These are phyloP conservation scores for Gymnoscelis rufifasciata DNA, from an alignment of 2,888 invertebrate species.

Conservation along the genomic window DNA sequence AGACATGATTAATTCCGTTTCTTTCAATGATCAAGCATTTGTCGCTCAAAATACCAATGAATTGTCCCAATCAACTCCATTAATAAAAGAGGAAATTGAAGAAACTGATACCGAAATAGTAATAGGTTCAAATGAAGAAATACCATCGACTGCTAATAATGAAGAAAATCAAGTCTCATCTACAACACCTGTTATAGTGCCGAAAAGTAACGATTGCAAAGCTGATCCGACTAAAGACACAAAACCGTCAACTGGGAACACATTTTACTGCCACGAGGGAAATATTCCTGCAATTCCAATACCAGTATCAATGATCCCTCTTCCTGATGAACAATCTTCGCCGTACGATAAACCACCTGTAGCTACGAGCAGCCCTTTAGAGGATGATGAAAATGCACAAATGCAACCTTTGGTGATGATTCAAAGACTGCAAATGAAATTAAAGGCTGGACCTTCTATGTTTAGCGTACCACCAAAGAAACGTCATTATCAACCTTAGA, in stretches of 20 bases:
- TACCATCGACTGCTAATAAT: too few relatives aligned
- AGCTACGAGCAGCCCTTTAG: not conserved
- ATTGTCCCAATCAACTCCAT: not conserved
- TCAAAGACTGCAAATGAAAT: slow-evolving; percentile 7
- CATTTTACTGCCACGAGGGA: not conserved
- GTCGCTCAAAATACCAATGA: not conserved
- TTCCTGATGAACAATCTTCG: slow-evolving; percentile 4
- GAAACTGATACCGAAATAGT: not conserved
- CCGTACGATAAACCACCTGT: not conserved
- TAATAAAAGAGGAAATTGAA: not conserved
- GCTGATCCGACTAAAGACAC: not conserved
- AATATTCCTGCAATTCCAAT: not conserved
- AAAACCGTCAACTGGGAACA: not conserved
- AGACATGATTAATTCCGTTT: too few relatives aligned
- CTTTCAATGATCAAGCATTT: not conserved
- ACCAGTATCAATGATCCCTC: slow-evolving; percentile 14
- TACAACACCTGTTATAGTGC: not conserved
- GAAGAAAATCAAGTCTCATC: not conserved
- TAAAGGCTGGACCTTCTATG: slow-evolving; percentile 2
- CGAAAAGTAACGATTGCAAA: not conserved
- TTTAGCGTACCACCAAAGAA: slow-evolving; percentile 11
- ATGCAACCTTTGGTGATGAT: not conserved
- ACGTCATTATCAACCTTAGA: slow-evolving; percentile 9
- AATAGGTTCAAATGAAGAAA: not conserved
- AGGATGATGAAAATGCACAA: not conserved